These are phyloP conservation scores for Amorpha juglandis DNA, from an alignment of 2,888 invertebrate genomes.

Conservation along the genomic window DNA sequence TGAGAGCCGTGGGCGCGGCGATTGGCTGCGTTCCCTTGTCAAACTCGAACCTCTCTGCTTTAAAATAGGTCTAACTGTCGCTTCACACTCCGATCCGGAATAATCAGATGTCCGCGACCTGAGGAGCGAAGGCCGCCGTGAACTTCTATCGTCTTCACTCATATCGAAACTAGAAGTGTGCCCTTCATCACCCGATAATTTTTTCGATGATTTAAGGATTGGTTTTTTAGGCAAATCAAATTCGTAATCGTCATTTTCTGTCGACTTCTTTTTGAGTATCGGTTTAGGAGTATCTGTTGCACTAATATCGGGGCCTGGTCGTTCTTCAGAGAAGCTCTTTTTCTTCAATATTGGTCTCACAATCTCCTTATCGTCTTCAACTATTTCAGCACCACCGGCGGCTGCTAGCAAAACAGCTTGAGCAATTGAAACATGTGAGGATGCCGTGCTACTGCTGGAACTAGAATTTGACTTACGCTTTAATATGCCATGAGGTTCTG, in stretches of 20 bases:
- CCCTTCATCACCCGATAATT: constrained; percentile 86
- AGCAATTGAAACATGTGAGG: constrained; percentile 87
- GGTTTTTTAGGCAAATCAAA: constrained; percentile 90
- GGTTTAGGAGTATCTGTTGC: constrained; percentile 86
- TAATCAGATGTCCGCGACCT: constrained; percentile 82
- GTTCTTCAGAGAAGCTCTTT: constrained; percentile 90
- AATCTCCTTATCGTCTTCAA: constrained; percentile 83
- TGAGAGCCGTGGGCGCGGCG: constrained; percentile 86
- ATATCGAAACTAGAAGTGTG: constrained; percentile 82
- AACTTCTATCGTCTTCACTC: constrained; percentile 83
- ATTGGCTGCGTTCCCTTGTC: constrained; percentile 84
- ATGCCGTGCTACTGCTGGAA: constrained; percentile 86
- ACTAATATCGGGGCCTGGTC: constrained; percentile 79
- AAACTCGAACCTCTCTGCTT: constrained; percentile 86
- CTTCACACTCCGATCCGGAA: constrained; percentile 83
- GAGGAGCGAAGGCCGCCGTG: constrained; percentile 83
- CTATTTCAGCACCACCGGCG: constrained; percentile 84
- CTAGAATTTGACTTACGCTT: constrained; percentile 91
- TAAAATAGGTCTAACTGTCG: constrained; percentile 86
- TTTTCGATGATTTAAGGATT: constrained; percentile 90
- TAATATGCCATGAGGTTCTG: constrained; percentile 90
- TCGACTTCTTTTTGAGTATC: constrained; percentile 94
- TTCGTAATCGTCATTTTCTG: constrained; percentile 89
- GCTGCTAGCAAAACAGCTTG: constrained; percentile 87
- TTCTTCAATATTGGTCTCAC: constrained; percentile 93